Evolutionary conservation across 2,888 invertebrate species (phyloP), one percentile per base, ranked within the genome.

Genomic region (Sinopyrophorus schimmeli): DNA sequence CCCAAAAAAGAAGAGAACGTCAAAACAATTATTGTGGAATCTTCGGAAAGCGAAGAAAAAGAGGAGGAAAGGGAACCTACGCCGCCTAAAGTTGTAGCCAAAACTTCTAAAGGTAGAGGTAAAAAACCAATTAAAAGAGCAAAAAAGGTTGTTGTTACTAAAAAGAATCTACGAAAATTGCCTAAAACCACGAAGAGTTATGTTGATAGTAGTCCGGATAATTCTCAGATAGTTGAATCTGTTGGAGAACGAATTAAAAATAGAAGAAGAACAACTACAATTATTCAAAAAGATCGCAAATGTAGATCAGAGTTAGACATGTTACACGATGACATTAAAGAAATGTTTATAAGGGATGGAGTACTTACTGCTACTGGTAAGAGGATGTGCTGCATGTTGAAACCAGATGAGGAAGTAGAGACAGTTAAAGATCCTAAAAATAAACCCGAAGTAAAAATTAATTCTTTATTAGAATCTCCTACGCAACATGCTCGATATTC

Each of bases 291-390:
- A 52, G 35, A 28, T 6, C 9, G 46, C 52, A 40, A 47, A 38
- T 35, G 26, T 23, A 35, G 71, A 37, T 77, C 76, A 41, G 86
- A 86, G 61, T 64, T 87, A 32, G 78, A 82, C 60, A 76, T 77
- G 66, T 72, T 87, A 1, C 86, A 86, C 57, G 82, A 83, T 53
- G 84, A 86, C 57, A 80, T 86, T 26, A 79, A 82, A 58, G 84
- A 86, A 62, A 85, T 84, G 81, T 84, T 84, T 61, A 81, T 84
- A 40, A 77, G 79, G 55, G 79, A 83, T 54, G 83, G 80, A 17
- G 79, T 85, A 1, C 67, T 83, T 15, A 79, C 80, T 38, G 78
- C 82, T 7, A 81, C 81, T 1, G 85, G 84, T 6, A 78, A 82
- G 62, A 73, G 86, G 55, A 80, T 80, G 76, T 86, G 85, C 64